Percentiles rank a stretch among this genome's conserved stretches.
phyloP scores from a whole-genome alignment of 2,888 invertebrate genomes.

The Chaetogeoica ovagalla region DNA sequence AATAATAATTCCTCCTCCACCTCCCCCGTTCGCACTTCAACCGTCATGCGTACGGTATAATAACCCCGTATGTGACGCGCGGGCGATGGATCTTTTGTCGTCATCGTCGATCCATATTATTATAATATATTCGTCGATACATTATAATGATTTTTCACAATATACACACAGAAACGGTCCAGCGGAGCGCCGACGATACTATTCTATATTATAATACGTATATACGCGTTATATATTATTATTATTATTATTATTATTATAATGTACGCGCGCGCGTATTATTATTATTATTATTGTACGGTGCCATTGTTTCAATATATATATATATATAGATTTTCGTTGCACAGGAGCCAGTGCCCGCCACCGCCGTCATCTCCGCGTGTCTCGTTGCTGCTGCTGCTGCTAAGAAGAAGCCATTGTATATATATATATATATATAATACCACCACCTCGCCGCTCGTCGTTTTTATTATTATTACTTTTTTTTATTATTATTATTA shows the following conservation, averaged over 20 bases:
- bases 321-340: slow-evolving; percentile 40
- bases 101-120: neutral
- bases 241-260: slow-evolving; percentile 30
- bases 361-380: slow-evolving; percentile 15
- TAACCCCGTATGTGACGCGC: no score
- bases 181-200: no score
- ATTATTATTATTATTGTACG: neutral
- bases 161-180: neutral
- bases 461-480: slow-evolving; percentile 4
- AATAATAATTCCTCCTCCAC: no score
- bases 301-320: slow-evolving; percentile 38
- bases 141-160: slow-evolving; percentile 32
- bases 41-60: no score
- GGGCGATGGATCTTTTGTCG: slow-evolving; percentile 22
- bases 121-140: slow-evolving; percentile 9
- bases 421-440: no score
- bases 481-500: slow-evolving; percentile 19
- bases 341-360: slow-evolving; percentile 42
- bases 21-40: no score
- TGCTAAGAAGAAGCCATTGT: slow-evolving; percentile 26
- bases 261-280: neutral
- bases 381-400: no score
- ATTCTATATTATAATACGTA: neutral
- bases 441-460: no score
- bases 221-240: neutral